phyloP scores from a whole-genome alignment of 2,113 vertebrate species.

The Pterocles gutturalis region DNA sequence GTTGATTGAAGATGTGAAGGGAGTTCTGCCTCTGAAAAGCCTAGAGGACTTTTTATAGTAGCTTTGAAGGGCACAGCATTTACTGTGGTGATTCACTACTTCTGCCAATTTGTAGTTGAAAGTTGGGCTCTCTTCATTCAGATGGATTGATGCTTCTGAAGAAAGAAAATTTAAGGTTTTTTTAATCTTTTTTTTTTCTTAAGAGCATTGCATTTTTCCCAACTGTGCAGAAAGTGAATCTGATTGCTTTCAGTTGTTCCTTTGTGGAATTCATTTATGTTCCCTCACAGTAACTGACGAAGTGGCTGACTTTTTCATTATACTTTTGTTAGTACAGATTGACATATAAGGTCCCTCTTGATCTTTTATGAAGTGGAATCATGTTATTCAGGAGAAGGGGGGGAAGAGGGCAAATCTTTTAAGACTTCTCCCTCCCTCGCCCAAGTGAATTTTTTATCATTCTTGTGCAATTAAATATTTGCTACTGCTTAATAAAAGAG shows the following conservation, averaged over 20 bases:
- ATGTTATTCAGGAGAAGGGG: neutral
- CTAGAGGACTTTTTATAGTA: neutral
- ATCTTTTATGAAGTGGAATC: slow-evolving; percentile 11
- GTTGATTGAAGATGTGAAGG: neutral
- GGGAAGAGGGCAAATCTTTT: neutral
- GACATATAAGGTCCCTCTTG: neutral
- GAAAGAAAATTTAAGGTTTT: slow-evolving; percentile 12
- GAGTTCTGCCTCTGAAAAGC: neutral
- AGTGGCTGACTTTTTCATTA: neutral
- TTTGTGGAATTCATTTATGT: neutral
- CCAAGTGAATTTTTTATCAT: neutral
- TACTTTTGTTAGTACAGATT: neutral
- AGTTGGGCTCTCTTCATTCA: neutral
- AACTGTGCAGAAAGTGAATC: slow-evolving; percentile 1
- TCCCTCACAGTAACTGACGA: neutral
- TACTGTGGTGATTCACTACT: neutral
- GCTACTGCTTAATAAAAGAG: neutral
- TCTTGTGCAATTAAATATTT: neutral
- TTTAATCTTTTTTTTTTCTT: slow-evolving; percentile 10
- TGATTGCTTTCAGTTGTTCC: slow-evolving; percentile 35
- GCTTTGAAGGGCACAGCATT: neutral
- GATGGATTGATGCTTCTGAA: neutral
- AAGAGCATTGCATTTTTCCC: slow-evolving; percentile 1
- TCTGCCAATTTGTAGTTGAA: neutral
- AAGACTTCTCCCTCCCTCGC: neutral